Evolutionary conservation across 2,113 vertebrate genomes (phyloP).

Genomic region (Raja brachyura): DNA sequence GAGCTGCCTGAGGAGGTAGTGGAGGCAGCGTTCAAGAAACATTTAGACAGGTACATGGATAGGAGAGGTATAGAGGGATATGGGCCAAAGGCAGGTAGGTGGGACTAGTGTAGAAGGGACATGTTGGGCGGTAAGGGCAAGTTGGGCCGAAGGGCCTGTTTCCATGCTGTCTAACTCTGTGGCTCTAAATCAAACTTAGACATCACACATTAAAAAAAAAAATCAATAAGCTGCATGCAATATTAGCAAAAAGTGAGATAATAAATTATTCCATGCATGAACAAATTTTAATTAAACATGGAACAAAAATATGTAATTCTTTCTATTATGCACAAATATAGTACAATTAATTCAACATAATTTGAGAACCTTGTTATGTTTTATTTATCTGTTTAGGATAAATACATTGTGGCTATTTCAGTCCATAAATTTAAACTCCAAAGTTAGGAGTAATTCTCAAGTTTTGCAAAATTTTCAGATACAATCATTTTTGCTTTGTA

Average conservation of each 20-base stretch:
- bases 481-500: not conserved
- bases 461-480: not conserved
- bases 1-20: too few relatives aligned
- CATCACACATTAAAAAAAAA: not conserved
- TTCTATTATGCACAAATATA: not conserved
- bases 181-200: not conserved
- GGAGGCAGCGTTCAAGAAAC: too few relatives aligned
- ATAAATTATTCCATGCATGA: not conserved
- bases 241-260: not conserved
- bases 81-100: too few relatives aligned
- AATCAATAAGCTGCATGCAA: not conserved
- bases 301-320: too few relatives aligned
- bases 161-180: too few relatives aligned
- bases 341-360: not conserved
- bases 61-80: too few relatives aligned
- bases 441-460: not conserved
- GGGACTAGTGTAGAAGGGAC: too few relatives aligned
- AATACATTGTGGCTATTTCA: not conserved
- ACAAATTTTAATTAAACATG: not conserved
- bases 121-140: too few relatives aligned
- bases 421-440: not conserved
- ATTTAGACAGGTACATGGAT: too few relatives aligned
- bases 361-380: not conserved
- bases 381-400: not conserved
- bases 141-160: too few relatives aligned